Conservation (phyloP, 2,797 vertebrate species). For the Argentina silus region DNA sequence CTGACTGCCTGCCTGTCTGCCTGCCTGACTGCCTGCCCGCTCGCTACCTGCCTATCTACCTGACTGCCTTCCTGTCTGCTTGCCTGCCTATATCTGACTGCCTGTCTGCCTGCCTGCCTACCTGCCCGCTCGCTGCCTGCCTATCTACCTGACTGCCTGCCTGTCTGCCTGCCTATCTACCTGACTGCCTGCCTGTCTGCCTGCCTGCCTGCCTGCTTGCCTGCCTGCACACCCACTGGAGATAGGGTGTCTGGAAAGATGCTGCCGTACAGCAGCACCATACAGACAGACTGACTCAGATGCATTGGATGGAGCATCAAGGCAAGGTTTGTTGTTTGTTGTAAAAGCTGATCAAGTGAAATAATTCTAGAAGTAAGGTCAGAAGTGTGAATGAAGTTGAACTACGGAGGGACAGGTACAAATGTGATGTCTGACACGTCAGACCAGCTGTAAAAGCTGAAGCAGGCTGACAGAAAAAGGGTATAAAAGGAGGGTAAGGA, state of each 20-base stretch:
- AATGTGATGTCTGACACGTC: too few relatives aligned
- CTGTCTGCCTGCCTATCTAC: background rate
- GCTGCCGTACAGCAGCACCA: background rate
- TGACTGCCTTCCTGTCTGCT: background rate
- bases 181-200: background rate
- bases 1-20: background rate
- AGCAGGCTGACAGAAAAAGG: background rate
- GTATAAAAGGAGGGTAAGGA: background rate
- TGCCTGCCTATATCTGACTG: background rate
- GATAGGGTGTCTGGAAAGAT: too few relatives aligned
- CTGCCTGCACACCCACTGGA: constrained; percentile 20
- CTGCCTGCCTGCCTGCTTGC: too few relatives aligned
- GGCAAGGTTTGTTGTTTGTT: too few relatives aligned
- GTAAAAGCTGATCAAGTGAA: background rate
- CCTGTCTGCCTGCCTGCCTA: too few relatives aligned
- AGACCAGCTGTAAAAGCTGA: background rate
- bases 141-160: background rate
- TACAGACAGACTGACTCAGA: background rate
- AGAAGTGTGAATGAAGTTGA: constrained; percentile 3
- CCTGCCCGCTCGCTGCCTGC: background rate
- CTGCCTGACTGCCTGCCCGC: constrained; percentile 1
- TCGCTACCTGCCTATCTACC: constrained; percentile 7
- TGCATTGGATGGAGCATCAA: too few relatives aligned
- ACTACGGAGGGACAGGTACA: background rate
- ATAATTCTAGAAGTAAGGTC: background rate